phyloP scores from a whole-genome alignment of 2,888 invertebrate genomes.

The Scaptomyza flava region DNA sequence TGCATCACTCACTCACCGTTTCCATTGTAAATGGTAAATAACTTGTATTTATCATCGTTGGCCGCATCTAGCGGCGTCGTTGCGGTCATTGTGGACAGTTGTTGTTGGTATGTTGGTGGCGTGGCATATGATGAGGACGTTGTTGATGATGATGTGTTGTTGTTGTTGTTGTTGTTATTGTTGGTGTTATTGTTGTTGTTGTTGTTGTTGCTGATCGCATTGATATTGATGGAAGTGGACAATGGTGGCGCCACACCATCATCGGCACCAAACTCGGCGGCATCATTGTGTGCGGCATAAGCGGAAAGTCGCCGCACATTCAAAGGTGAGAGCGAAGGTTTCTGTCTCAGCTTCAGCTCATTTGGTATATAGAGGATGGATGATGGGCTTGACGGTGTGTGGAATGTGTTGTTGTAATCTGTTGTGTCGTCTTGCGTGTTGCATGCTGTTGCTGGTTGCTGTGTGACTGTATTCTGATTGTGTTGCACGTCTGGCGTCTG shows the following conservation, averaged over 20 bases:
- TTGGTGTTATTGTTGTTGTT: conserved; percentile 45
- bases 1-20: conserved; percentile 84
- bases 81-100: conserved; percentile 72
- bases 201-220: conserved; percentile 37
- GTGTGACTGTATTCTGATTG: conserved; percentile 33
- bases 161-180: conserved; percentile 43
- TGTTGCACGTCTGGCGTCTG: conserved; percentile 51
- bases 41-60: conserved; percentile 84
- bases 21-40: conserved; percentile 84
- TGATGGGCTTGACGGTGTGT: conserved; percentile 29
- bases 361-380: conserved; percentile 41
- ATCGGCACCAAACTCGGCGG: conserved; percentile 47
- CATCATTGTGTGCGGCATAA: conserved; percentile 61
- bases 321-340: conserved; percentile 53
- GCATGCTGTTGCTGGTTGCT: no score
- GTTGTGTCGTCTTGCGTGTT: conserved; percentile 27
- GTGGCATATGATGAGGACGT: conserved; percentile 74
- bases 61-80: conserved; percentile 69
- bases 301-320: conserved; percentile 65
- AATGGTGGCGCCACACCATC: conserved; percentile 46
- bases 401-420: conserved; percentile 39
- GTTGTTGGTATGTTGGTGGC: conserved; percentile 76
- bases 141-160: conserved; percentile 59
- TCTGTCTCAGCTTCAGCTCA: conserved; percentile 74
- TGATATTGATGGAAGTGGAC: conserved; percentile 66